Conservation (phyloP, 2,888 invertebrate genomes). For the Parascotia fuliginaria region DNA sequence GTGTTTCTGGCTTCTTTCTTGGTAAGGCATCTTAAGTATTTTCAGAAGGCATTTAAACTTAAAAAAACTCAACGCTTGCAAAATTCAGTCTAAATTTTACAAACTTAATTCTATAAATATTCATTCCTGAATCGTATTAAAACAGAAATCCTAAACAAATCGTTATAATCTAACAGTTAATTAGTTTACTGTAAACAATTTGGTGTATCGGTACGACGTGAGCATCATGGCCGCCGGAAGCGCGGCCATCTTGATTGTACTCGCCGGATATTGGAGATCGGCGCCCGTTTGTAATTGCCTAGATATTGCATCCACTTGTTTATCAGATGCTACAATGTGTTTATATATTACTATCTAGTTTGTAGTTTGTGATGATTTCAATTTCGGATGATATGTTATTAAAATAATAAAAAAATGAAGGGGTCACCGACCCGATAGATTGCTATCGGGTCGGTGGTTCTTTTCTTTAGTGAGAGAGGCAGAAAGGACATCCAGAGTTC, state of each 20-base stretch:
- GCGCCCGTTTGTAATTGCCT: slow-evolving; percentile 57
- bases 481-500: too few relatives aligned
- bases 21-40: too few relatives aligned
- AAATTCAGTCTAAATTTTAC: too few relatives aligned
- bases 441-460: too few relatives aligned
- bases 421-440: too few relatives aligned
- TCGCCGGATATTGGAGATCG: slow-evolving; percentile 62
- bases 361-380: too few relatives aligned
- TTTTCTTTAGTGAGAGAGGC: too few relatives aligned
- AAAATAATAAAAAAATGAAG: too few relatives aligned
- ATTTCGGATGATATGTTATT: too few relatives aligned
- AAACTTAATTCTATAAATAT: not conserved
- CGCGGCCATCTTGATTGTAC: slow-evolving; percentile 76
- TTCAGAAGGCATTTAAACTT: too few relatives aligned
- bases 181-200: slow-evolving; percentile 38
- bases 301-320: slow-evolving; percentile 59
- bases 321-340: slow-evolving; percentile 28
- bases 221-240: slow-evolving; percentile 65
- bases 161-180: slow-evolving; percentile 29
- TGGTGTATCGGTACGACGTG: slow-evolving; percentile 33
- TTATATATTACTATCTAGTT: not conserved
- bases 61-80: too few relatives aligned
- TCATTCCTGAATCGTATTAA: slow-evolving; percentile 5
- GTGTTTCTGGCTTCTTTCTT: too few relatives aligned
- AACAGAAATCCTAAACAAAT: slow-evolving; percentile 12